phyloP scores from a whole-genome alignment of 2,797 vertebrate genomes.

The Alcedo quadribrachys region DNA sequence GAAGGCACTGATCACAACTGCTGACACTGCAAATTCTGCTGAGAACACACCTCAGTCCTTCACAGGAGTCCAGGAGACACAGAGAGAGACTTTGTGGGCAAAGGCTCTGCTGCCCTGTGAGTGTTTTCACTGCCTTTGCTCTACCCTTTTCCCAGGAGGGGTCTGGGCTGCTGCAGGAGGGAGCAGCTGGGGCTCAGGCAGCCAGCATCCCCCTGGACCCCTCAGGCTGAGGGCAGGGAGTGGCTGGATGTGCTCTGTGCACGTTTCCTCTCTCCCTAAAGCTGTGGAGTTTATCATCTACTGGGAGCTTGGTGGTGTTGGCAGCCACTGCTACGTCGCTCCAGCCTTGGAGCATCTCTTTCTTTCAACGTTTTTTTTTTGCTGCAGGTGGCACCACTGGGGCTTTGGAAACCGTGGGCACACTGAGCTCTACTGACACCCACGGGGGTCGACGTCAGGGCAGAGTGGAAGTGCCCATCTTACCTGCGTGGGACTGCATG shows the following conservation, averaged over 20 bases:
- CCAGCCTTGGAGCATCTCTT: background rate
- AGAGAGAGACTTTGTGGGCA: background rate
- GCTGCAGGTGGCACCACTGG: background rate
- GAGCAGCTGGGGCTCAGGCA: background rate
- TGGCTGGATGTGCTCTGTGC: background rate
- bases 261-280: background rate
- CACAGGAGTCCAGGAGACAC: slow-evolving; percentile 5
- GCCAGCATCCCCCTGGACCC: background rate
- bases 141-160: background rate
- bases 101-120: slow-evolving; percentile 24
- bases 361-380: background rate
- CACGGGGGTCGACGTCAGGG: slow-evolving; percentile 17
- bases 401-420: slow-evolving; percentile 33
- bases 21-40: background rate
- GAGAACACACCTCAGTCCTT: background rate
- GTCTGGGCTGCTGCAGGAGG: background rate
- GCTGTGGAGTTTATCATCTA: background rate
- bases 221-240: background rate
- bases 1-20: background rate
- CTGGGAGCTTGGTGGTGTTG: background rate
- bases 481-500: slow-evolving; percentile 99
- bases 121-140: background rate
- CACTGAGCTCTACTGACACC: slow-evolving; percentile 11
- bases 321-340: background rate
- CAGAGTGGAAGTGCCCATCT: slow-evolving; percentile 63